These are phyloP conservation scores for Platynereis dumerilii DNA, from an alignment of 2,888 invertebrate genomes.

Conservation along the genomic window DNA sequence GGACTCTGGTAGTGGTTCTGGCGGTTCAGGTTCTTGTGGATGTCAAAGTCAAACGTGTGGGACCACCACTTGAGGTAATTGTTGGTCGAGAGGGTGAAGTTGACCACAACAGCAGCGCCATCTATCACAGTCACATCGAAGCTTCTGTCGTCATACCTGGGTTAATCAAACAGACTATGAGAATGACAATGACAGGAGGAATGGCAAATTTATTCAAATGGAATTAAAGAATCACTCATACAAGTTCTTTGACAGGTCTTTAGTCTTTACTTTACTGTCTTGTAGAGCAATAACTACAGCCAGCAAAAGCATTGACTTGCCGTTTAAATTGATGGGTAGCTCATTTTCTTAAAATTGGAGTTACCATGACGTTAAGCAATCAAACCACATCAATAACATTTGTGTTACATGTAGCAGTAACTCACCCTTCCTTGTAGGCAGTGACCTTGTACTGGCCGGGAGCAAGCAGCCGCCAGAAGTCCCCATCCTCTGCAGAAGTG, in stretches of 20 bases:
- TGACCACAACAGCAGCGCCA: constrained; percentile 70
- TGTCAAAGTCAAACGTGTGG: constrained; percentile 59
- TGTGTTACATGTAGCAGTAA: background rate
- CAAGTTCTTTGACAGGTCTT: no score
- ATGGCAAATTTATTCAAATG: no score
- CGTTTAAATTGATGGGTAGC: no score
- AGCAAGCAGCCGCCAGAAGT: constrained; percentile 91
- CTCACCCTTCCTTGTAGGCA: constrained; percentile 64
- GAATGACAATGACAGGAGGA: no score
- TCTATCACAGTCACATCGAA: constrained; percentile 71
- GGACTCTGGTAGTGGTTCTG: constrained; percentile 72
- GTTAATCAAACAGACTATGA: no score
- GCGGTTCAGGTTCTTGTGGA: constrained; percentile 62
- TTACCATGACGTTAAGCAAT: no score
- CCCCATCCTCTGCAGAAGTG: constrained; percentile 79
- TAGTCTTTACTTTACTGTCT: no score
- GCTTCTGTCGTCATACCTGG: constrained; percentile 66
- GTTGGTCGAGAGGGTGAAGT: constrained; percentile 72
- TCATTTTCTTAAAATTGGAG: no score
- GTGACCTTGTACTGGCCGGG: constrained; percentile 85
- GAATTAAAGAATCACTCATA: no score
- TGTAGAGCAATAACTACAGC: no score
- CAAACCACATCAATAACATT: background rate
- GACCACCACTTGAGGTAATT: constrained; percentile 77
- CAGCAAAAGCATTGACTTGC: no score